Conservation (phyloP, 2,797 vertebrate genomes). For the Xenentodon cancila region DNA sequence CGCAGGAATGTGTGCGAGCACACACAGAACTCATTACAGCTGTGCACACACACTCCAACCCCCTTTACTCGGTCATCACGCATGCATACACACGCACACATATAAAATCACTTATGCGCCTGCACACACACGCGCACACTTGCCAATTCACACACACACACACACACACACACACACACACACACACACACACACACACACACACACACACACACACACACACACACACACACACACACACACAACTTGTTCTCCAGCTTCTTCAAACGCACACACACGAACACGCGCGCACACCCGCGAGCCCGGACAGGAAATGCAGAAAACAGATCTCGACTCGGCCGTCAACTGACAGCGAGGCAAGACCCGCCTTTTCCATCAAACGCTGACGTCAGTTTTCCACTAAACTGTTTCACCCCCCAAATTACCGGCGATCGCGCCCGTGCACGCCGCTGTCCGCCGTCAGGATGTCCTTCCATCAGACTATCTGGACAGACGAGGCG, state of each 20-base stretch:
- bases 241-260: background rate
- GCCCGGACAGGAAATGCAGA: constrained; percentile 63
- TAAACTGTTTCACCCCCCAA: constrained; percentile 1
- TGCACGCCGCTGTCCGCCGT: no score
- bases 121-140: no score
- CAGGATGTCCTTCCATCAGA: no score
- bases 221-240: constrained; percentile 9
- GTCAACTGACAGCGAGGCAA: constrained; percentile 52
- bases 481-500: no score
- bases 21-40: constrained; percentile 52
- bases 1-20: constrained; percentile 26
- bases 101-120: no score
- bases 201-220: constrained; percentile 20
- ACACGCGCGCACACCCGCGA: constrained; percentile 21
- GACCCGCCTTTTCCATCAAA: constrained; percentile 58
- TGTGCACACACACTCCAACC: constrained; percentile 6
- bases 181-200: constrained; percentile 18
- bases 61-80: constrained; percentile 34
- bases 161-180: constrained; percentile 6
- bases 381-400: constrained; percentile 71
- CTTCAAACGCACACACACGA: constrained; percentile 16
- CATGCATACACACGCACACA: constrained; percentile 55
- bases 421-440: no score
- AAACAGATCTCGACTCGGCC: constrained; percentile 63
- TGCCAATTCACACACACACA: background rate